Evolutionary conservation across 2,888 invertebrate species (phyloP).

Genomic region (Pachycephus smyrnensis): DNA sequence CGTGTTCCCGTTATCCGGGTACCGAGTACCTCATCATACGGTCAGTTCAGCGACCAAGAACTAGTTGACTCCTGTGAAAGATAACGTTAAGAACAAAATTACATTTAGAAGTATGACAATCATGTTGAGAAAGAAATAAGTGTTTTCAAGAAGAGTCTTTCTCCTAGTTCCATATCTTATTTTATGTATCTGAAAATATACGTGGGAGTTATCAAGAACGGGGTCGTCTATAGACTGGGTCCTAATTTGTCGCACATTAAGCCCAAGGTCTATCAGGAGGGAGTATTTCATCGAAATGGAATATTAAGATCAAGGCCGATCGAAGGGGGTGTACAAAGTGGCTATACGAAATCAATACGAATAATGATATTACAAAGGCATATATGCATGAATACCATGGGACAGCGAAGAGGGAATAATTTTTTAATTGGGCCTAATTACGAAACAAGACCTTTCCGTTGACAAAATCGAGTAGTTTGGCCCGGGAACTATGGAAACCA

Average conservation of each 20-base stretch:
- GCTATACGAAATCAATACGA: not conserved
- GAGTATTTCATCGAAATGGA: not conserved
- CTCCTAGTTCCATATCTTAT: not conserved
- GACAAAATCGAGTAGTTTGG: not conserved
- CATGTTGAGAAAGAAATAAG: not conserved
- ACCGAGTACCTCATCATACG: too few relatives aligned
- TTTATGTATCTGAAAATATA: not conserved
- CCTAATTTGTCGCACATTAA: not conserved
- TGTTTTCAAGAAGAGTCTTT: not conserved
- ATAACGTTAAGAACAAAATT: not conserved
- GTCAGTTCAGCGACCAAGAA: too few relatives aligned
- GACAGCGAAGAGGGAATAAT: not conserved
- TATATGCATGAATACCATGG: not conserved
- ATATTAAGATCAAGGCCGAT: slow-evolving; percentile 45
- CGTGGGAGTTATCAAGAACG: not conserved
- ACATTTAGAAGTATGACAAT: not conserved
- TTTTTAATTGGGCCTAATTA: not conserved
- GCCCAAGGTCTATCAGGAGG: not conserved
- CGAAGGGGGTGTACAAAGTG: not conserved
- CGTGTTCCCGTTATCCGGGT: not conserved
- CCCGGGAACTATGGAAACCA: not conserved
- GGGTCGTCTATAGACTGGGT: not conserved
- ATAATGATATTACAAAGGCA: not conserved
- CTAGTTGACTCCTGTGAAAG: not conserved
- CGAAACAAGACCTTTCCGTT: not conserved